Base-by-base conservation (phyloP, 1,140 invertebrate species). In the Aphaenogaster ashmeadi region DNA sequence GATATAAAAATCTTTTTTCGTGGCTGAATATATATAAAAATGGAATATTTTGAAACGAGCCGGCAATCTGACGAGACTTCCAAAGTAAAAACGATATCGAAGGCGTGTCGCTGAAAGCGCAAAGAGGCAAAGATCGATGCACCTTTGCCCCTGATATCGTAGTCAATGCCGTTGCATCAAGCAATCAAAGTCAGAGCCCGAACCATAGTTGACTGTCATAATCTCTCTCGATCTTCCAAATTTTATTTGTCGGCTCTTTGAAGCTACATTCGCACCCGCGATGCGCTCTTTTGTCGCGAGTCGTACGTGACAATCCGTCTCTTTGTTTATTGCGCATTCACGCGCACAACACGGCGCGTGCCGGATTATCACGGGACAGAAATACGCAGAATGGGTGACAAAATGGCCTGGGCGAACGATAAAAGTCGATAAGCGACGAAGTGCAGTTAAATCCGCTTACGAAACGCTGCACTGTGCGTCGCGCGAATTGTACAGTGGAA, bases 61-160 rank as follows among this genome's bases (percentile, higher is more conserved):
- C n/a, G 11, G 1, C 27, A 38, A 60, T 84, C 54, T 38, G 8
- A 41, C 41, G 41, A 74, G 54, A 60, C 7, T 38, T 21, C 5
- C 2, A 36, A 58, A 84, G 36, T 47, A 75, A 75, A 75, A 60
- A 47, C 11, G 33, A 75, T 84, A 74, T 69, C 52, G 41, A 44
- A 47, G 11, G 52, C 8, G 44, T 72, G 66, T 33, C 38, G 9
- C 15, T 44, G 6, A 75, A 75, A 74, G 21, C 2, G 38, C 56
- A 47, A 74, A 5, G 38, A 81, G 1, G 38, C 56, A 47, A 74
- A 5, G 38, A 81, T n/a, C 11, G 41, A 71, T 81, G 38, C 13
- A 18, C n/a, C n/a, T 84, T 75, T 84, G 69, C 41, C 69, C 80
- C 69, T 9, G 18, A 84, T 84, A 84, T n/a, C 41, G 58, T 3